Base-by-base conservation (phyloP, 2,113 vertebrate species). In the Chlorocebus sabaeus region DNA sequence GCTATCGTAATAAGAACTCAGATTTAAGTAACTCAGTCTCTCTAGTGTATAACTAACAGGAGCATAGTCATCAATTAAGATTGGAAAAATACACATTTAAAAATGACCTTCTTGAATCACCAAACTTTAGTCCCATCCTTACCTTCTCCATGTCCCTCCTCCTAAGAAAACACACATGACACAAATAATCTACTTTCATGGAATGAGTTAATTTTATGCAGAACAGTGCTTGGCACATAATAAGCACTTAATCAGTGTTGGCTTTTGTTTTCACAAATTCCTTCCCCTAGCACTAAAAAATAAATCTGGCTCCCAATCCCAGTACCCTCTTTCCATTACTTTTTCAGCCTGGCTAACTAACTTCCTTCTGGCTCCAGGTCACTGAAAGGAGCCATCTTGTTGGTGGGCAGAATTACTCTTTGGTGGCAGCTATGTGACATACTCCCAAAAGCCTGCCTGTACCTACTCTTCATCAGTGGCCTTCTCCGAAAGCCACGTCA, bases 21-120 rank as follows among this genome's bases (percentile, higher is more conserved):
- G 18, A 48, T 50, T 78, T 78, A 61, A 73, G 50, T 43, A 89
- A 59, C 38, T 84, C n/a, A 91, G 48, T 80, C 68, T 93, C 32
- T 97, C 61, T 93, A 92, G 72, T 40, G 40, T 70, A 75, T 1
- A 82, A 13, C 40, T 6, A 89, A 64, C 38, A 93, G 45, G 18
- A 89, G 45, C 64, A 83, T 3, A 93, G 64, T n/a, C 22, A 84
- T 75, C 27, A 72, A 48, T 64, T 85, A 90, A 97, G 38, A 96
- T 68, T 10, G 27, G 64, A 92, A 92, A 89, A 95, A 80, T 50
- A 91, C n/a, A 90, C 70, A 90, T 95, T 96, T 52, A 84, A 78
- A 95, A 80, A 57, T 68, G 73, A 90, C 64, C 67, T 93, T 98
- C 61, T 57, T 87, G n/a, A 92, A 83, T 93, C 45, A 88, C 27